Evolutionary conservation across 2,113 vertebrate genomes (phyloP).

Genomic region (Microcebus tavaratra): DNA sequence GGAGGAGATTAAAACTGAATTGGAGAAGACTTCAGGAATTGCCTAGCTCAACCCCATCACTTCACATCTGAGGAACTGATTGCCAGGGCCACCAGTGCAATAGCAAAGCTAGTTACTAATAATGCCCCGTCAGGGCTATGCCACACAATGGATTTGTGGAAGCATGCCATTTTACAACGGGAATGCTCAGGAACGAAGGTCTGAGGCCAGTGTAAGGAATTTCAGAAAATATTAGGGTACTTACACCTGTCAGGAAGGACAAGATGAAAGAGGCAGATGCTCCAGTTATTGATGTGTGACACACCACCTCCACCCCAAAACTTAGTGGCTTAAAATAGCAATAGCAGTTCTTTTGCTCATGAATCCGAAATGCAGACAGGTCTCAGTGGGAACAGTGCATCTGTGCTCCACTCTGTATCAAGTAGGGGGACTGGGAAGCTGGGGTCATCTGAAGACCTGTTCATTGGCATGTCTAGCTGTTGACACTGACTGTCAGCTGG

Average conservation of each 20-base stretch:
- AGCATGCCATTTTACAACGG: neutral
- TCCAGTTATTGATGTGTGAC: neutral
- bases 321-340: neutral
- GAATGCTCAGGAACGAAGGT: neutral
- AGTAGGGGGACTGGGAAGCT: neutral
- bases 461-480: neutral
- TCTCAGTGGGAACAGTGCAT: neutral
- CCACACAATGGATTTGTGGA: neutral
- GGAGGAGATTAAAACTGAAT: neutral
- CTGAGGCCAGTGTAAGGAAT: neutral
- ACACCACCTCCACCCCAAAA: neutral
- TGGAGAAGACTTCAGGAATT: neutral
- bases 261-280: neutral
- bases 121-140: neutral
- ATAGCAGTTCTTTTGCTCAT: neutral
- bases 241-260: neutral
- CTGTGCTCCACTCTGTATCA: neutral
- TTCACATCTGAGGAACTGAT: neutral
- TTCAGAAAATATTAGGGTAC: neutral
- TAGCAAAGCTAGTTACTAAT: neutral
- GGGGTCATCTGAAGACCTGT: neutral
- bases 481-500: neutral
- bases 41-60: neutral
- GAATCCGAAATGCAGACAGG: neutral
- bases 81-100: neutral